phyloP scores from a whole-genome alignment of 2,113 vertebrate species.

The Myodes glareolus region DNA sequence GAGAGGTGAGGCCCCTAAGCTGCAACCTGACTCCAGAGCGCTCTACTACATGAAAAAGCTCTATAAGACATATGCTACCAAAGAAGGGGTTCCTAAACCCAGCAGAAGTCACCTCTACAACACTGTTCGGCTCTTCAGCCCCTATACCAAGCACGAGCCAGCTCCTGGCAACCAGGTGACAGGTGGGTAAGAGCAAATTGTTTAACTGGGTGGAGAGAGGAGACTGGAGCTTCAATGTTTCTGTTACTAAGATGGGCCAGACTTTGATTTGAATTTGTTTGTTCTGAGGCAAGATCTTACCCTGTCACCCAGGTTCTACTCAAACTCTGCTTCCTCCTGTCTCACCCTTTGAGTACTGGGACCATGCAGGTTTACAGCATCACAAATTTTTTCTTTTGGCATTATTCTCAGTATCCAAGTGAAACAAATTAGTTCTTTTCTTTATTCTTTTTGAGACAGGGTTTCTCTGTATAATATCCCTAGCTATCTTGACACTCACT shows the following conservation, averaged over 20 bases:
- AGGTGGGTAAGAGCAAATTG: slow-evolving; percentile 74
- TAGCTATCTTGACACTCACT: not conserved
- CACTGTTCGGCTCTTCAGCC: slow-evolving; percentile 93
- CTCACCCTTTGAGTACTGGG: not conserved
- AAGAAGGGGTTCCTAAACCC: slow-evolving; percentile 88
- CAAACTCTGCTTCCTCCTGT: not conserved
- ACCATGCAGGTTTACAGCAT: not conserved
- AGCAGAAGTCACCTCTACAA: slow-evolving; percentile 88
- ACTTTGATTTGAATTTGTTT: not conserved
- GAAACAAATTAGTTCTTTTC: not conserved
- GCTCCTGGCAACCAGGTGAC: slow-evolving; percentile 77
- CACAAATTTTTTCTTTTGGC: not conserved
- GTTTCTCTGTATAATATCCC: not conserved
- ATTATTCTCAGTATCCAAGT: not conserved
- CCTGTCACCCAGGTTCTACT: not conserved
- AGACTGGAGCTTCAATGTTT: not conserved
- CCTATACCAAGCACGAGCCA: slow-evolving; percentile 86
- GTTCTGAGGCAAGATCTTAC: not conserved
- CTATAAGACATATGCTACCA: slow-evolving; percentile 90
- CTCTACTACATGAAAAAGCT: slow-evolving; percentile 94
- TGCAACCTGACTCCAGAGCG: slow-evolving; percentile 89
- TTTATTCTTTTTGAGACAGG: not conserved
- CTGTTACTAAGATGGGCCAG: not conserved
- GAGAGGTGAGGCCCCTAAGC: slow-evolving; percentile 67
- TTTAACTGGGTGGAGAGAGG: not conserved